Evolutionary conservation across 2,113 vertebrate genomes (phyloP).

Genomic region (Rhynchopsitta pachyrhyncha): DNA sequence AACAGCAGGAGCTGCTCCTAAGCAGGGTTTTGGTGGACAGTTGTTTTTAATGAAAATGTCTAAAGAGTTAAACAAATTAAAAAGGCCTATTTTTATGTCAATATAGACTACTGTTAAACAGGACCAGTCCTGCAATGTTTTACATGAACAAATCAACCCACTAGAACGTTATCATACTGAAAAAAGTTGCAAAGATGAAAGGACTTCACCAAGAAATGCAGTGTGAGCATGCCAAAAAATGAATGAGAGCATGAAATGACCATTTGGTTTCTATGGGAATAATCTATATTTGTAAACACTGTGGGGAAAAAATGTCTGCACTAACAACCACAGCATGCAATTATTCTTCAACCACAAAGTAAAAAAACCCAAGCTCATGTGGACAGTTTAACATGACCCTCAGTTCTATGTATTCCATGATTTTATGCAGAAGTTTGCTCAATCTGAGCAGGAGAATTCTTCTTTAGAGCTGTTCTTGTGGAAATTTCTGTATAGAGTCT

Average conservation of each 20-base stretch:
- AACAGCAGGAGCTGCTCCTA: background rate
- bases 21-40: background rate
- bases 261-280: constrained; percentile 7
- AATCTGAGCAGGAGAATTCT: background rate
- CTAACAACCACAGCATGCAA: background rate
- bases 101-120: background rate
- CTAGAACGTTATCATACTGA: background rate
- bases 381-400: background rate
- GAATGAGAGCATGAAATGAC: background rate
- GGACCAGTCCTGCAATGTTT: background rate
- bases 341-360: background rate
- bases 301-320: background rate
- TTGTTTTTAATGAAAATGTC: background rate
- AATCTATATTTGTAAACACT: constrained; percentile 21
- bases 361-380: background rate
- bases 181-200: background rate
- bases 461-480: background rate
- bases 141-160: background rate
- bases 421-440: background rate
- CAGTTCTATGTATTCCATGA: background rate
- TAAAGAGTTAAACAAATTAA: background rate
- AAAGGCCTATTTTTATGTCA: background rate
- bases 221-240: background rate
- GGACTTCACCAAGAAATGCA: background rate
- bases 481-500: background rate